phyloP scores from a whole-genome alignment of 2,888 invertebrate species.

The Harpalus rufipes region DNA sequence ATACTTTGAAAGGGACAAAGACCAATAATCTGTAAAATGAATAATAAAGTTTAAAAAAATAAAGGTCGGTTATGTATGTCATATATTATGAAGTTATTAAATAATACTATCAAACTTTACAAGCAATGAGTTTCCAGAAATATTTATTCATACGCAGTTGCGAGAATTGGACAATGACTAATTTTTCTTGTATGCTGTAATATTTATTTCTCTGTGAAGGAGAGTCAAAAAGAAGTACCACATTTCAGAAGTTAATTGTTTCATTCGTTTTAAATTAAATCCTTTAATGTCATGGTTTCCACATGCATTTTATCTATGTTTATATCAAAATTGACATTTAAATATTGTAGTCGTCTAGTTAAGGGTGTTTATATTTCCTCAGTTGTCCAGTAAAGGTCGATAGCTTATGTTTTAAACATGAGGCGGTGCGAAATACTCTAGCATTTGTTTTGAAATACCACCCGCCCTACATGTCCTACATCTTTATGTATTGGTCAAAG shows the following conservation, averaged over 20 bases:
- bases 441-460: slow-evolving; percentile 60
- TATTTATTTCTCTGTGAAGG: not conserved
- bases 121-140: not conserved
- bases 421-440: slow-evolving; percentile 55
- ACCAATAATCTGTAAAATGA: too few species aligned
- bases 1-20: too few species aligned
- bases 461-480: slow-evolving; percentile 56
- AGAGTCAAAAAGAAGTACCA: too few species aligned
- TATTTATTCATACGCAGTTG: not conserved
- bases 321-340: not conserved
- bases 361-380: slow-evolving; percentile 39
- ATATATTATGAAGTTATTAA: not conserved
- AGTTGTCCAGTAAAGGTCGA: slow-evolving; percentile 39
- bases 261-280: too few species aligned
- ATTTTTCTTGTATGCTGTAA: not conserved
- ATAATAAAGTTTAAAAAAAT: too few species aligned
- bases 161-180: not conserved
- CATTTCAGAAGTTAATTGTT: too few species aligned
- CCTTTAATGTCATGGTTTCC: not conserved
- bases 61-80: too few species aligned
- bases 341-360: not conserved
- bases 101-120: not conserved
- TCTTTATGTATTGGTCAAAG: slow-evolving; percentile 34
- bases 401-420: slow-evolving; percentile 65
- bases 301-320: not conserved